phyloP scores from a whole-genome alignment of 2,888 invertebrate genomes.

The Andrena minutula region DNA sequence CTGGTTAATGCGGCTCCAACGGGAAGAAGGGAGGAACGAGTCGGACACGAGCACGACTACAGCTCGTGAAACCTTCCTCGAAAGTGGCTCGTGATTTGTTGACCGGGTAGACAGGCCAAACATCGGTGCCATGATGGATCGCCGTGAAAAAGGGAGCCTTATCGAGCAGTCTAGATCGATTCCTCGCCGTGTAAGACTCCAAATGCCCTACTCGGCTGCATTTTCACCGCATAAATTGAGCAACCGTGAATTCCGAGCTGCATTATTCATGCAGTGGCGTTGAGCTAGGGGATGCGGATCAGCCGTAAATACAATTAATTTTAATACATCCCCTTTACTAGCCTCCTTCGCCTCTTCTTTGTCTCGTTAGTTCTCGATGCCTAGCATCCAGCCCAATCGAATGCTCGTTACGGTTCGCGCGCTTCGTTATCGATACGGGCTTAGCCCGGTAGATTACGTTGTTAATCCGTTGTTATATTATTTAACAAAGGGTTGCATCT shows the following conservation, averaged over 20 bases:
- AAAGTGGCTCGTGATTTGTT: constrained; percentile 67
- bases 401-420: constrained; percentile 41
- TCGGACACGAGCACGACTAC: constrained; percentile 32
- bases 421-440: constrained; percentile 15
- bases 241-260: constrained; percentile 70
- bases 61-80: constrained; percentile 1
- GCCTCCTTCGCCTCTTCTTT: constrained; percentile 12
- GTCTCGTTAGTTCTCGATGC: neutral
- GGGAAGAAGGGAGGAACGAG: constrained; percentile 21
- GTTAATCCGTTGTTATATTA: constrained; percentile 1
- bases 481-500: neutral
- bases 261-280: constrained; percentile 74
- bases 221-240: constrained; percentile 74
- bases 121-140: constrained; percentile 66
- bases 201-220: constrained; percentile 42
- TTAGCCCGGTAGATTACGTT: neutral
- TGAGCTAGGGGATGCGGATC: constrained; percentile 38
- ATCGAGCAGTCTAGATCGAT: constrained; percentile 60
- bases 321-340: constrained; percentile 45
- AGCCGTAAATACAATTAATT: constrained; percentile 76
- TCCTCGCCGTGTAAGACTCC: constrained; percentile 60
- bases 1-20: constrained; percentile 32
- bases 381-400: constrained; percentile 7
- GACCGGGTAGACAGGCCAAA: constrained; percentile 54
- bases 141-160: constrained; percentile 53